Conservation (phyloP, 1,140 invertebrate species). For the Pseudomyrmex dendroicus region DNA sequence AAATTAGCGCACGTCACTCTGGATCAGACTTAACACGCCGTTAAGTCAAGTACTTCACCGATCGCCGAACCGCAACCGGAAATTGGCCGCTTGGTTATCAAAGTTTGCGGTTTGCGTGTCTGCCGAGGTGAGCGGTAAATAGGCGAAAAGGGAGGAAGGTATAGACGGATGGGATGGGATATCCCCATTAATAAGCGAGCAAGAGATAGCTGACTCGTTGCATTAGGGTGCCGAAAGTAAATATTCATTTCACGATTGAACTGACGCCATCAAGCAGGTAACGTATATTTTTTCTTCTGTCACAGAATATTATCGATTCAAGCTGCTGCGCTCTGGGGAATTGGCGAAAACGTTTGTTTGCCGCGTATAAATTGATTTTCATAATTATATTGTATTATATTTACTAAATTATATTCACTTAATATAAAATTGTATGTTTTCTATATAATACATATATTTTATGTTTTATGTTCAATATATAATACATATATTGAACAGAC, state of each 20-base stretch:
- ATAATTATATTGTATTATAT: too few relatives aligned
- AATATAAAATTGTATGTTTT: neutral
- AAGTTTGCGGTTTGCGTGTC: constrained; percentile 85
- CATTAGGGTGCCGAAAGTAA: constrained; percentile 82
- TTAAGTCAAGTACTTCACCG: constrained; percentile 78
- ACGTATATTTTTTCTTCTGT: neutral
- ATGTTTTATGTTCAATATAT: too few relatives aligned
- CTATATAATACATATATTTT: neutral
- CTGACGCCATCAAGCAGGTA: constrained; percentile 31
- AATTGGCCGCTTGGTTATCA: constrained; percentile 85
- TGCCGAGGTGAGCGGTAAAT: constrained; percentile 66
- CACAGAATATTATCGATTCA: neutral
- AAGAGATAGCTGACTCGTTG: constrained; percentile 77
- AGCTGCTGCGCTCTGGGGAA: neutral
- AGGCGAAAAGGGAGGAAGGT: constrained; percentile 57
- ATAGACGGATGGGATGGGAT: constrained; percentile 74
- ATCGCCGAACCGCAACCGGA: constrained; percentile 84
- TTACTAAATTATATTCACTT: too few relatives aligned
- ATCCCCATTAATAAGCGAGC: constrained; percentile 84
- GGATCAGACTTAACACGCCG: constrained; percentile 65
- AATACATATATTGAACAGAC: constrained; percentile 2
- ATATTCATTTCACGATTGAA: constrained; percentile 84
- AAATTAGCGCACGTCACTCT: constrained; percentile 72
- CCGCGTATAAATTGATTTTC: neutral
- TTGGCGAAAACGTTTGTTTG: neutral